Base-by-base conservation (phyloP, 2,888 invertebrate species). In the Cheilosia soror region DNA sequence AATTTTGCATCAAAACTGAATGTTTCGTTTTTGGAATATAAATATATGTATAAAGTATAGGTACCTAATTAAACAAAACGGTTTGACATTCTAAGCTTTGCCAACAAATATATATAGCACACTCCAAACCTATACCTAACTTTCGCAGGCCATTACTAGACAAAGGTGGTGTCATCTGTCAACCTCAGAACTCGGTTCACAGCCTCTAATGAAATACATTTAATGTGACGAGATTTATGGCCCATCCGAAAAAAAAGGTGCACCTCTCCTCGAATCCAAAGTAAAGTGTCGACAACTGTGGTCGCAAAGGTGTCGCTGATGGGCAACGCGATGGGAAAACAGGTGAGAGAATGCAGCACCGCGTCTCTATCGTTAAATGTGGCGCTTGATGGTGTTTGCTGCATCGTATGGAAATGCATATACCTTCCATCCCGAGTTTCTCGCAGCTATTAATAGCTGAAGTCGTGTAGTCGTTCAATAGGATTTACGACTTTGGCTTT, bases 261-360 rank as follows among this genome's bases (percentile, higher is more conserved):
- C 62, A 80, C 75, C 63, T 57, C 55, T 73, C 69, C 57, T 25
- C 69, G 40, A 62, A 53, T 4, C 40, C 3, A 42, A 65, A 66
- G 37, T 27, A 60, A 53, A 51, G 49, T 68, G 73, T 68, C 42
- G 63, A 68, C 72, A 57, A 77, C 68, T 40, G 42, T 40, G 31
- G 47, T 25, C 60, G 63, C 49, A 73, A 83, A 83, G 83, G 75
- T 84, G 84, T 68, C 65, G 37, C 37, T 37, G 37, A 69, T 71
- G 62, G 29, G 25, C 33, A 55, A 65, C 65, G 53, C 65, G 58
- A 55, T 75, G 69, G 69, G 69, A 84, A 37, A 37, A 71, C 79
- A 84, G 79, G 79, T 81, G 81, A 80, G 81, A 63, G 72, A 85
- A 85, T 77, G 81, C 81, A 81, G 77, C 76, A 72, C 53, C 62